Evolutionary conservation across 2,113 vertebrate species (phyloP).

Genomic region (Sinocyclocheilus anshuiensis): DNA sequence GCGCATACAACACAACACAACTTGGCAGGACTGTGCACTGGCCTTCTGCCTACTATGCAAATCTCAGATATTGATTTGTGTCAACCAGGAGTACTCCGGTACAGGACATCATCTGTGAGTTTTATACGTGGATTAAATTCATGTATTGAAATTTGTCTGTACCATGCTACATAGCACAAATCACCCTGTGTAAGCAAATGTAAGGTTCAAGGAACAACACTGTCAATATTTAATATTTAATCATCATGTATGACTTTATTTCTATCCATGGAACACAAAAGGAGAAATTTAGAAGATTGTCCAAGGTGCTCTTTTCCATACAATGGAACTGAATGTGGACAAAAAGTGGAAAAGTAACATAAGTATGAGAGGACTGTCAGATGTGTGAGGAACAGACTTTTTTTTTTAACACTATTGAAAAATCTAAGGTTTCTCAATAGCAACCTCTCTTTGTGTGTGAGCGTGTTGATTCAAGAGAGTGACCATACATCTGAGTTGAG

Average conservation of each 20-base stretch:
- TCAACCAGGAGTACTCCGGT: slow-evolving; percentile 28
- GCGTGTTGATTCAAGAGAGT: no score
- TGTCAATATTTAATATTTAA: background rate
- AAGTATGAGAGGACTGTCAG: no score
- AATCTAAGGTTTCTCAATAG: no score
- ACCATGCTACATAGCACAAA: background rate
- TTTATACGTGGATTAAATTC: slow-evolving; percentile 25
- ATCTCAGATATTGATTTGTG: slow-evolving; percentile 29
- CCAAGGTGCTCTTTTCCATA: background rate
- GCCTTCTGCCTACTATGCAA: slow-evolving; percentile 46
- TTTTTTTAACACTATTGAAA: no score
- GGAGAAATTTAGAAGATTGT: background rate
- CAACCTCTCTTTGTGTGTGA: no score
- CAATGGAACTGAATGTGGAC: background rate
- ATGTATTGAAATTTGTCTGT: slow-evolving; percentile 18
- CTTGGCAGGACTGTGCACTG: slow-evolving; percentile 34
- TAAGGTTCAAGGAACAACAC: background rate
- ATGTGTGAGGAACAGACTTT: no score
- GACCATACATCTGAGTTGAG: no score
- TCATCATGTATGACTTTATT: background rate
- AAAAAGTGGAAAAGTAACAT: no score
- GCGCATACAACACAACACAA: background rate
- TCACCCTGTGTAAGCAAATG: background rate
- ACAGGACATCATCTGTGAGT: background rate
- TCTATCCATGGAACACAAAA: background rate